Conservation (phyloP, 1,140 invertebrate species). For the Gryllus bimaculatus region DNA sequence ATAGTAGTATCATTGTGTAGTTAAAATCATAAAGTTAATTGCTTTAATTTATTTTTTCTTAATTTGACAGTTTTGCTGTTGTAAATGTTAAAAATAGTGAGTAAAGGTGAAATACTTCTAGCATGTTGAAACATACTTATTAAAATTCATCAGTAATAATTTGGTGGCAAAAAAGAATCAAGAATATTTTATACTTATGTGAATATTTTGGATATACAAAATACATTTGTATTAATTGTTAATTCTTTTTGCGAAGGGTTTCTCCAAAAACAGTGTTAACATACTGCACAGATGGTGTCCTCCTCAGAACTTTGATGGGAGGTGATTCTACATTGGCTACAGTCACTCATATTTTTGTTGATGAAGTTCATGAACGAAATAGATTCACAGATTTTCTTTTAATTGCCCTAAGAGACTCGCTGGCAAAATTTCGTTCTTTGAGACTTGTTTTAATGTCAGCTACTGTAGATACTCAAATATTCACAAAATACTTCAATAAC, state of each 20-base stretch:
- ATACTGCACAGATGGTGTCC: constrained; percentile 86
- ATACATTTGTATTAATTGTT: too few relatives aligned
- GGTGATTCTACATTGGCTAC: constrained; percentile 54
- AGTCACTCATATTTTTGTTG: constrained; percentile 80
- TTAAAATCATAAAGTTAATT: too few relatives aligned
- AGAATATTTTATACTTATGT: too few relatives aligned
- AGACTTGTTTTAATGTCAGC: constrained; percentile 93
- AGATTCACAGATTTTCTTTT: constrained; percentile 85
- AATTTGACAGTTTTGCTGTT: too few relatives aligned
- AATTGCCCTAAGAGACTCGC: constrained; percentile 67
- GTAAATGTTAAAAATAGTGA: too few relatives aligned
- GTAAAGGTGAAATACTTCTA: too few relatives aligned
- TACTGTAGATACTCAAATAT: constrained; percentile 70
- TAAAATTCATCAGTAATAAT: too few relatives aligned
- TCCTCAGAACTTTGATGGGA: constrained; percentile 75
- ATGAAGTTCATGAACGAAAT: constrained; percentile 93
- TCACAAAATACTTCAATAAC: constrained; percentile 73
- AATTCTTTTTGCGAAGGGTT: constrained; percentile 40
- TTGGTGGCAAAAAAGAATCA: too few relatives aligned
- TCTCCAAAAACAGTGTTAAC: constrained; percentile 73
- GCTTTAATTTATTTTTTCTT: too few relatives aligned
- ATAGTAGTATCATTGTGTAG: too few relatives aligned
- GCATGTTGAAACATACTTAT: too few relatives aligned
- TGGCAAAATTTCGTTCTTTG: constrained; percentile 60
- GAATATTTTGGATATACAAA: too few relatives aligned